Evolutionary conservation across 1,140 invertebrate genomes (phyloP), one percentile per base, ranked within the genome.

Genomic region (Procambarus clarkii): DNA sequence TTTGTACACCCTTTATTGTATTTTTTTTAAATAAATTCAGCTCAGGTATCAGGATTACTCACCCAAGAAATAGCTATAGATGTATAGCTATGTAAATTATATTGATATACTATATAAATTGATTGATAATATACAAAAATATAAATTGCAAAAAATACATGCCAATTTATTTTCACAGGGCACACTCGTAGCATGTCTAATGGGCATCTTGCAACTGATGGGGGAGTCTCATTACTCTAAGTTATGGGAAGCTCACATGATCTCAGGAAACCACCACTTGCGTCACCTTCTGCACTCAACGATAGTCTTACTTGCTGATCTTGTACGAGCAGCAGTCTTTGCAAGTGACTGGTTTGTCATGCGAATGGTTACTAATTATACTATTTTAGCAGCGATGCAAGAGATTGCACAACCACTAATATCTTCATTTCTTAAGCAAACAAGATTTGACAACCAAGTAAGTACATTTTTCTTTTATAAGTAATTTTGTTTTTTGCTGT

Each of bases 301-400:
- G 44, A 77, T 92, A 5, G 46, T 91, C n/a, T 82, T 93, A 9
- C 77, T 92, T 50, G 89, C 91, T 77, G 89, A 92, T 46, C 92
- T 93, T 54, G 92, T 92, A 44, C 64, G 84, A 45, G 78, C 89
- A 21, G 92, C 77, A 24, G 86, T 99, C 0, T 99, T 98, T 94
- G 97, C 98, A 4, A 95, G 96, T 0, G 98, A 99, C 94, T 99
- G 99, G 99, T 95, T 98, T 81, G 97, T 98, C 15, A 97, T 99
- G 94, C 96, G 97, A 94, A 97, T 99, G 95, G 96, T 98, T 76
- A 97, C 97, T 82, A 99, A 99, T 94, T 96, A 97, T 95, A 97
- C 99, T 8, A 96, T 99, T 86, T 94, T 99, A 5, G 97, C 97
- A 86, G 97, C 98, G 0, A 95, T 99, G 71, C 96, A 98, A 94